Percentiles rank a stretch among this genome's conserved stretches.
Evolutionary conservation across 1,140 invertebrate species (phyloP).

Genomic region (Oedothorax gibbosus): DNA sequence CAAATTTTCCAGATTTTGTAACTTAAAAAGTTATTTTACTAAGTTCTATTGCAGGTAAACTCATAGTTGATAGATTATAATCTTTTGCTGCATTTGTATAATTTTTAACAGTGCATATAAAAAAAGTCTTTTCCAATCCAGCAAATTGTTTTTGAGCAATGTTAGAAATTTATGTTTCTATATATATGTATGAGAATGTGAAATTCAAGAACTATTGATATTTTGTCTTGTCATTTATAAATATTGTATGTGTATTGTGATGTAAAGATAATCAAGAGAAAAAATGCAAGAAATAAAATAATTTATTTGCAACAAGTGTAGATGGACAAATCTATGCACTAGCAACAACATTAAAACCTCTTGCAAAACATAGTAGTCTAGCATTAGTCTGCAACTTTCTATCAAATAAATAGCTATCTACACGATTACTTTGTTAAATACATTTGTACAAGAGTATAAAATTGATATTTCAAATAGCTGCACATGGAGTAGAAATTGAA

Average conservation of each 20-base stretch:
- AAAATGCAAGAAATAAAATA: conserved; percentile 30
- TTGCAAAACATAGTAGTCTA: conserved; percentile 16
- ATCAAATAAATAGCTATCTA: conserved; percentile 21
- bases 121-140: background rate
- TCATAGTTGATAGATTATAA: no score
- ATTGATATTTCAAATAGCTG: conserved; percentile 5
- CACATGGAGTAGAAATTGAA: conserved; percentile 2
- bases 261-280: background rate
- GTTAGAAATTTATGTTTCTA: background rate
- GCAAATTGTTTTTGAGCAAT: background rate
- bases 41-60: no score
- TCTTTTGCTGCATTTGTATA: background rate
- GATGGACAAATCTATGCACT: conserved; percentile 5
- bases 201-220: background rate
- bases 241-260: background rate
- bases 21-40: no score
- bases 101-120: background rate
- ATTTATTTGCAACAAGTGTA: conserved; percentile 39
- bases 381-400: conserved; percentile 23
- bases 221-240: background rate
- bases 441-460: conserved; percentile 37
- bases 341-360: conserved; percentile 22
- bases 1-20: no score
- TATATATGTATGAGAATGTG: background rate
- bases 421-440: conserved; percentile 8